phyloP scores from a whole-genome alignment of 2,113 vertebrate species.

The Catharus fuscescens region DNA sequence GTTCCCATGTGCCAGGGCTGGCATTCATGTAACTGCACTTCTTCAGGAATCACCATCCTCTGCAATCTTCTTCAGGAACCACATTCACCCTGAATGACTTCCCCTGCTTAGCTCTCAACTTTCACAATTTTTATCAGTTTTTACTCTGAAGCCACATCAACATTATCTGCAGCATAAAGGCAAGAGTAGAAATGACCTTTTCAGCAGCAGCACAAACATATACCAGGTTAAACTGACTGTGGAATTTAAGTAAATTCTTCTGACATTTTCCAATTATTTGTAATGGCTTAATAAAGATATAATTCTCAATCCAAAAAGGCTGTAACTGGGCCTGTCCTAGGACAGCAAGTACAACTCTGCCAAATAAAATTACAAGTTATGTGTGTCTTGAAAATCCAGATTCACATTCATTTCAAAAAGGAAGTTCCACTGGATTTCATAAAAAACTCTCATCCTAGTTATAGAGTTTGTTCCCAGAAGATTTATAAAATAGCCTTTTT shows the following conservation, averaged over 20 bases:
- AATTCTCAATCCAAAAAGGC: background rate
- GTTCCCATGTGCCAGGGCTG: accelerated
- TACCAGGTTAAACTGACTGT: background rate
- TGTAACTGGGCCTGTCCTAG: background rate
- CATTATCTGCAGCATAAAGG: background rate
- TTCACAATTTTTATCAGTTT: background rate
- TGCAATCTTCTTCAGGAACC: background rate
- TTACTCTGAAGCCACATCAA: background rate
- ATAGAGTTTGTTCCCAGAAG: background rate
- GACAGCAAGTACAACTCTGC: background rate
- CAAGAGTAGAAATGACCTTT: background rate
- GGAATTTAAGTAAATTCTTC: background rate
- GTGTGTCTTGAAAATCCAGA: background rate
- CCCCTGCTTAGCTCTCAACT: background rate
- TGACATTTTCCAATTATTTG: background rate
- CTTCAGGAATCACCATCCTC: background rate
- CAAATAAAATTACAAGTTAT: background rate
- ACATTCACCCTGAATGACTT: background rate
- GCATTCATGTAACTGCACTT: background rate
- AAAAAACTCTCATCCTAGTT: accelerated
- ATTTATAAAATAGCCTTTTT: background rate
- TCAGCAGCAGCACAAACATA: background rate
- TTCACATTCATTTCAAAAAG: background rate
- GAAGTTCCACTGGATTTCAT: background rate
- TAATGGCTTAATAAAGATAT: background rate